These are phyloP conservation scores for Microplitis manilae DNA, from an alignment of 2,888 invertebrate genomes.

Conservation along the genomic window DNA sequence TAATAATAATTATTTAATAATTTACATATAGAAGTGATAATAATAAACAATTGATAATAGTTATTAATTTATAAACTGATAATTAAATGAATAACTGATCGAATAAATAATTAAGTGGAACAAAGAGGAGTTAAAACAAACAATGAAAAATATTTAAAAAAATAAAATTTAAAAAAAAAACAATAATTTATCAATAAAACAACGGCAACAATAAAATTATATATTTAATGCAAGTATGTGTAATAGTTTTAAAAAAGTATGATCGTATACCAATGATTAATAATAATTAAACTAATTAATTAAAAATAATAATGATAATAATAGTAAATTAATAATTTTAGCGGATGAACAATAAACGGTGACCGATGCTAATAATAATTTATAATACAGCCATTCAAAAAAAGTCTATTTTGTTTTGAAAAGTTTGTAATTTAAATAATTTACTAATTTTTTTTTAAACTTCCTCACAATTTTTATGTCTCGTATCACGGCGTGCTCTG, in stretches of 20 bases:
- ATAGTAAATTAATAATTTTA: background rate
- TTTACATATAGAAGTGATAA: slow-evolving; percentile 68
- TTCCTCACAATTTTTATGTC: slow-evolving; percentile 17
- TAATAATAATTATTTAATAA: slow-evolving; percentile 73
- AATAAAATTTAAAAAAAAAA: slow-evolving; percentile 33
- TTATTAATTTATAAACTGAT: slow-evolving; percentile 39
- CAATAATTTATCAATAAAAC: slow-evolving; percentile 33
- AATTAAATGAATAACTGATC: slow-evolving; percentile 18
- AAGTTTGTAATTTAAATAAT: slow-evolving; percentile 18
- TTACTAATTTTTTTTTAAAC: slow-evolving; percentile 17
- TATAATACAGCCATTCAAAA: slow-evolving; percentile 46
- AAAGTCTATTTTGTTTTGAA: slow-evolving; percentile 2
- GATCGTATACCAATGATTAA: slow-evolving; percentile 36
- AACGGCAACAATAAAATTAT: slow-evolving; percentile 59
- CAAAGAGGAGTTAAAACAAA: slow-evolving; percentile 14
- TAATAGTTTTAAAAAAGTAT: slow-evolving; percentile 27
- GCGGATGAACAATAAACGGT: slow-evolving; percentile 29
- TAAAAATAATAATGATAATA: slow-evolving; percentile 21
- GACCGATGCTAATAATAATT: slow-evolving; percentile 17
- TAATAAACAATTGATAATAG: slow-evolving; percentile 64
- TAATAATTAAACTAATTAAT: slow-evolving; percentile 24
- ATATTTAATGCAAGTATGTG: slow-evolving; percentile 46
- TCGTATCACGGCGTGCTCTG: slow-evolving; percentile 15
- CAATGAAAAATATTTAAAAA: slow-evolving; percentile 36
- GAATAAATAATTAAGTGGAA: slow-evolving; percentile 35